phyloP scores from a whole-genome alignment of 2,113 vertebrate species.

The Halichoerus grypus region DNA sequence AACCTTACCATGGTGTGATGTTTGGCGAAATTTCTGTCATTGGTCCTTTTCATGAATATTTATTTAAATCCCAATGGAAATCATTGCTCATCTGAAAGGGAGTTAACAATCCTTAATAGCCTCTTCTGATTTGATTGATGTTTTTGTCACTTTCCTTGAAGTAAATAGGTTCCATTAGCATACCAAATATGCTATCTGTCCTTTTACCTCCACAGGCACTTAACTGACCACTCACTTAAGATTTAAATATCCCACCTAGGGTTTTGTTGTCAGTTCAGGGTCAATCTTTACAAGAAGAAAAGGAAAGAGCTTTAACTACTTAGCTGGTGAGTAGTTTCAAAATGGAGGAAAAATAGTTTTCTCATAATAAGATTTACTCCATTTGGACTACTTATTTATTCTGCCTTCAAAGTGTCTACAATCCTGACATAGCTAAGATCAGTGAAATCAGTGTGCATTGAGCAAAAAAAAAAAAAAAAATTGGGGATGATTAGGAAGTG shows the following conservation, averaged over 20 bases:
- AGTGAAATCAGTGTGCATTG: conserved; percentile 4
- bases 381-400: background rate
- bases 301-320: conserved; percentile 69
- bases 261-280: conserved; percentile 86
- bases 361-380: background rate
- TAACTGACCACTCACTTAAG: conserved; percentile 90
- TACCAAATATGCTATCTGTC: conserved; percentile 90
- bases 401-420: background rate
- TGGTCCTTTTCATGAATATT: conserved; percentile 90
- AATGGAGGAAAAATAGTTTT: conserved; percentile 10
- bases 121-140: conserved; percentile 92
- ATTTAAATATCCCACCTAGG: conserved; percentile 88
- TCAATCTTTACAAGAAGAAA: conserved; percentile 49
- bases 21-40: conserved; percentile 88
- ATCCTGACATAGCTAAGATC: background rate
- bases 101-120: conserved; percentile 93
- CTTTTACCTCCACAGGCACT: conserved; percentile 86
- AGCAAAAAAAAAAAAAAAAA: background rate
- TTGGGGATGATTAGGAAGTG: background rate
- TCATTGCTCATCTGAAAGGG: conserved; percentile 92
- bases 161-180: conserved; percentile 92
- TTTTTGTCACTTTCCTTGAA: conserved; percentile 92
- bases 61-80: conserved; percentile 91
- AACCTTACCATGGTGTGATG: conserved; percentile 80
- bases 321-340: conserved; percentile 39